A percentile compares a stretch with the other conserved stretches of the same genome.
Evolutionary conservation across 1,140 invertebrate genomes (phyloP).

Genomic region (Caenorhabditis tropicalis): DNA sequence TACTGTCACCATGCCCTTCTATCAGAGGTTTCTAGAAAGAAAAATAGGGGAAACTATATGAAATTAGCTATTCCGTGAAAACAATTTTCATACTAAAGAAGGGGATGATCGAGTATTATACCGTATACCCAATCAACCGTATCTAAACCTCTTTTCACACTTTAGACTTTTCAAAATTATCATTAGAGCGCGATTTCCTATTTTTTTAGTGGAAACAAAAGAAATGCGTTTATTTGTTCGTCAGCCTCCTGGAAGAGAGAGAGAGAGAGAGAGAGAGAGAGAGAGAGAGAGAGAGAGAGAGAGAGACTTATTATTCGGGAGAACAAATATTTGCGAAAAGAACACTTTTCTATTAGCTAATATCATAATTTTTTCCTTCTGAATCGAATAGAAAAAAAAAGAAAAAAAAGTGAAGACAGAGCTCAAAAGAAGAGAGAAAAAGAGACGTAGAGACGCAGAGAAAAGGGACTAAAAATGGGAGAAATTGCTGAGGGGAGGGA

Average conservation of each 20-base stretch:
- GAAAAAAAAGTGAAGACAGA: not conserved
- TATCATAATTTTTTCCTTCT: conserved; percentile 7
- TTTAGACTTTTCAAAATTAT: too few relatives aligned
- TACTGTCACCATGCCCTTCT: too few relatives aligned
- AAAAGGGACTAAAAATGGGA: not conserved
- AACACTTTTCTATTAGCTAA: not conserved
- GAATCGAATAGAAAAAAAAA: not conserved
- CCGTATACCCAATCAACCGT: not conserved
- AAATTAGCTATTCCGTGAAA: too few relatives aligned
- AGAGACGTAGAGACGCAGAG: not conserved
- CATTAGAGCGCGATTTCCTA: too few relatives aligned
- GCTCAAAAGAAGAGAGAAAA: not conserved
- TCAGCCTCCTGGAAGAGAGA: not conserved
- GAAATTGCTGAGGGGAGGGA: not conserved
- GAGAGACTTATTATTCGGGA: not conserved
- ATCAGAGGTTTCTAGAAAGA: too few relatives aligned
- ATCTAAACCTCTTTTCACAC: too few relatives aligned
- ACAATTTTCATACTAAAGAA: too few relatives aligned
- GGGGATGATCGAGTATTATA: too few relatives aligned
- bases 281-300: not conserved
- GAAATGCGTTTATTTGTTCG: not conserved
- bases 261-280: not conserved
- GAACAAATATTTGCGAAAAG: not conserved
- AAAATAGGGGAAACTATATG: too few relatives aligned
- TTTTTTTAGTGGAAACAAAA: too few relatives aligned